phyloP scores from a whole-genome alignment of 2,797 vertebrate species.

The Sebastes dallii region DNA sequence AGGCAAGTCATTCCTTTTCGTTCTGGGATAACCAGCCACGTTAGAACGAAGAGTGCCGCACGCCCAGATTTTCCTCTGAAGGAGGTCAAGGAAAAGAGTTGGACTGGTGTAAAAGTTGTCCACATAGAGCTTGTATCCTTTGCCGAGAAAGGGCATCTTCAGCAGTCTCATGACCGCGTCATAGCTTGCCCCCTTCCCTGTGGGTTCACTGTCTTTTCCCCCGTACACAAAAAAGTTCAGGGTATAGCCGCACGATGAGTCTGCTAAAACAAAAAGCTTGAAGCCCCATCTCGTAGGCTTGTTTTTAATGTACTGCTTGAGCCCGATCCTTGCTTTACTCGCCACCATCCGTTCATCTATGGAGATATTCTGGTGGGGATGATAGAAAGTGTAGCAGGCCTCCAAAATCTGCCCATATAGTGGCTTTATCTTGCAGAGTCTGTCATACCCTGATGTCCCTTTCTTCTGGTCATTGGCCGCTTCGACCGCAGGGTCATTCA shows the following conservation, averaged over 20 bases:
- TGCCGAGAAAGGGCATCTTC: constrained; percentile 61
- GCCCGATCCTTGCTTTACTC: constrained; percentile 57
- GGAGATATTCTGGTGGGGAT: constrained; percentile 70
- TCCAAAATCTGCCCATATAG: constrained; percentile 66
- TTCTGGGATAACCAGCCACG: constrained; percentile 45
- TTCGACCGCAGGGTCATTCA: constrained; percentile 57
- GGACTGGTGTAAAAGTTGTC: constrained; percentile 79
- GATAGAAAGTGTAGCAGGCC: constrained; percentile 65
- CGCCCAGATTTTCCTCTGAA: constrained; percentile 58
- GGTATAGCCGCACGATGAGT: constrained; percentile 69
- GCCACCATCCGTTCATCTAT: constrained; percentile 78
- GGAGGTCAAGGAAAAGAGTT: constrained; percentile 61
- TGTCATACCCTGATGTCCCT: constrained; percentile 51
- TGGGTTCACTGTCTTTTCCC: constrained; percentile 35
- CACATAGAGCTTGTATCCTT: constrained; percentile 75
- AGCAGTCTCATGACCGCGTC: constrained; percentile 69
- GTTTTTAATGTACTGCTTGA: constrained; percentile 73
- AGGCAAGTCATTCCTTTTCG: constrained; percentile 17
- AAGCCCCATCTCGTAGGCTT: constrained; percentile 76
- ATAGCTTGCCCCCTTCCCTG: constrained; percentile 60
- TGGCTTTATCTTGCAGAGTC: constrained; percentile 70
- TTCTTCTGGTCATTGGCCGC: constrained; percentile 54
- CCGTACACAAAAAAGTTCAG: constrained; percentile 73
- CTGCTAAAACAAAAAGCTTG: constrained; percentile 76
- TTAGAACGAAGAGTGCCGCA: constrained; percentile 64